Evolutionary conservation across 2,888 invertebrate genomes (phyloP), one percentile per base, ranked within the genome.

Genomic region (Catocala nupta): DNA sequence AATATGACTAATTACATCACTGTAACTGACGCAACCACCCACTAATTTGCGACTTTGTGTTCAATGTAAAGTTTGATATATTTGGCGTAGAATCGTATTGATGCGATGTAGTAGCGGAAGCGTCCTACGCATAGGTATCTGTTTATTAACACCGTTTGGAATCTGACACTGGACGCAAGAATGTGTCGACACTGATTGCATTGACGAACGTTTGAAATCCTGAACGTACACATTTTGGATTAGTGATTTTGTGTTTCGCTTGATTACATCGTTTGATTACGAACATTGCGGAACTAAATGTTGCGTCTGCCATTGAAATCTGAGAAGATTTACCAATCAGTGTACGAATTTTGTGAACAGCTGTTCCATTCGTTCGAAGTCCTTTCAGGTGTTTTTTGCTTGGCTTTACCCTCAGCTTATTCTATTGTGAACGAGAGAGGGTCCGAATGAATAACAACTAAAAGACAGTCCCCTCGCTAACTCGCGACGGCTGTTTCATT

Each of bases 391-490:
- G 66, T 65, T 78, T 78, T 73, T 80, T 75, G 70, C 68, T 63
- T 64, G 51, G 36, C 60, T 63, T 25, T 58, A 62, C 76, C 74
- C 76, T 74, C 73, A 55, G 60, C 45, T 59, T 50, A 33, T 71
- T 70, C 75, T 75, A 78, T 79, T 79, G 78, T 81, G 67, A 64
- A 65, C 60, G 71, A 75, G 62, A 67, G 77, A 82, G 87, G 90
- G 84, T 79, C 78, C 75, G 73, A 83, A 80, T 81, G 81, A 90
- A 87, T 88, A 89, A 87, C 84, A 87, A 86, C 84, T 81, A 78
- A 74, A 81, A 80, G 74, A 70, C 65, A 64, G 80, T 83, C 85
- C 90, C 89, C 89, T 86, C 80, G 71, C 63, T 73, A 65, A 71
- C 76, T 70, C 75, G 70, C 80, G 79, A 77, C 80, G 83, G 83